Conservation (phyloP, 2,113 vertebrate species). For the Gorsachius goisagi region DNA sequence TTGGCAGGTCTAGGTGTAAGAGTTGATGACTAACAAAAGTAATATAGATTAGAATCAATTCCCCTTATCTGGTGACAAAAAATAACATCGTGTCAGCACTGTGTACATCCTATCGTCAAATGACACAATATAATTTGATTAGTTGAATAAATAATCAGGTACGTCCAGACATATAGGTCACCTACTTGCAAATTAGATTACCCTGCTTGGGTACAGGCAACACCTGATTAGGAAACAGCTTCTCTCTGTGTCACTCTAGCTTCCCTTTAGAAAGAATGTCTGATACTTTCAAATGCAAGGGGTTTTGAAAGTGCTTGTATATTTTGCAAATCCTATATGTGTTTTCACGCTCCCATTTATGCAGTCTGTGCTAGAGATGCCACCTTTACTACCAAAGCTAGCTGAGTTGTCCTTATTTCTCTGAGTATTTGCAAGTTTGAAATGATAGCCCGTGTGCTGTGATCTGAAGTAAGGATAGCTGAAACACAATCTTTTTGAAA, state of each 20-base stretch:
- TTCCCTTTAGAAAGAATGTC: background rate
- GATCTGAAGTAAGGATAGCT: constrained; percentile 34
- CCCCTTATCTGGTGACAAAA: constrained; percentile 44
- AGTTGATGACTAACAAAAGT: constrained; percentile 58
- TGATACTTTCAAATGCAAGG: background rate
- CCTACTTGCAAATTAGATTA: constrained; percentile 54
- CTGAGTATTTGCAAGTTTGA: constrained; percentile 14
- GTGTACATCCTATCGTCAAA: background rate
- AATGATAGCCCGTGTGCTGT: background rate
- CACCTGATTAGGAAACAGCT: constrained; percentile 26
- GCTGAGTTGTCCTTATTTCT: background rate
- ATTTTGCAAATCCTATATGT: background rate
- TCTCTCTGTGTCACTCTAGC: background rate
- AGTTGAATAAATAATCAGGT: constrained; percentile 65
- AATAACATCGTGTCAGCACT: constrained; percentile 37
- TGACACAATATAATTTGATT: constrained; percentile 51
- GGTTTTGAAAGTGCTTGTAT: background rate
- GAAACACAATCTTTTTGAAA: constrained; percentile 50
- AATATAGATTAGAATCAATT: constrained; percentile 48
- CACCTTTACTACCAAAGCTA: background rate
- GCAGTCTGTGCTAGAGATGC: background rate
- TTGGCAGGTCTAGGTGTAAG: background rate
- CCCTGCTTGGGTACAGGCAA: constrained; percentile 17
- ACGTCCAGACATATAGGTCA: constrained; percentile 51
- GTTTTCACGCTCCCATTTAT: background rate